Evolutionary conservation across 2,797 vertebrate genomes (phyloP), one percentile per base, ranked within the genome.

Genomic region (Pristis pectinata): DNA sequence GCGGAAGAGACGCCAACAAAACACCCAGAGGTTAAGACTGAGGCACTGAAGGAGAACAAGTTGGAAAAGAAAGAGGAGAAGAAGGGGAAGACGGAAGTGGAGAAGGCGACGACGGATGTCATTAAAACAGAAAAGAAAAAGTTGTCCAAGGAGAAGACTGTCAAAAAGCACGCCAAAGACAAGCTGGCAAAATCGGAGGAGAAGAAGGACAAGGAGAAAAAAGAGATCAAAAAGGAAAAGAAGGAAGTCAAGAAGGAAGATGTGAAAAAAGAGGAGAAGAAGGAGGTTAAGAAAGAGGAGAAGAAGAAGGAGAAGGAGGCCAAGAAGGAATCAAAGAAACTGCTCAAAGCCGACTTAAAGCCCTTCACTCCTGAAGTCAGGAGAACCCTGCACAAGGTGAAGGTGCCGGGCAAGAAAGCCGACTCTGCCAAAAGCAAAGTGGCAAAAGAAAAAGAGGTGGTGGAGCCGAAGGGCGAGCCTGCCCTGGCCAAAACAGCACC

Each of bases 121-220:
- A 96, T 97, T 17, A 99, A 98, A 96, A 97, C 96, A 24, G 98
- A 99, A 96, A 99, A 99, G 96, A 98, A 98, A 96, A 99, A 99
- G 96, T 85, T 98, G 89, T 95, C 96, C 94, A 99, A 98, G 96
- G 98, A 99, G 94, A 99, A 99, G 95, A 96, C 95, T 30, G 97
- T 97, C 49, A 99, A 99, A 96, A 98, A 99, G 95, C 98, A 98
- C 95, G 97, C 98, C 4, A 99, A 98, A 94, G 98, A 99, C 95
- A 99, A 98, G 95, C 96, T 96, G 1, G 97, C 98, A 41, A 99
- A 98, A 96, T 97, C 99, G 95, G 98, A 99, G 87, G 99, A 99
- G 96, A 99, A 99, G 96, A 99, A 98, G 96, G 99, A 99, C 96
- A 99, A 99, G 96, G 99, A 99, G 95, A 99, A 99, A 96, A 99